Conservation (phyloP, 1,140 invertebrate genomes). For the Drosophila bifasciata region DNA sequence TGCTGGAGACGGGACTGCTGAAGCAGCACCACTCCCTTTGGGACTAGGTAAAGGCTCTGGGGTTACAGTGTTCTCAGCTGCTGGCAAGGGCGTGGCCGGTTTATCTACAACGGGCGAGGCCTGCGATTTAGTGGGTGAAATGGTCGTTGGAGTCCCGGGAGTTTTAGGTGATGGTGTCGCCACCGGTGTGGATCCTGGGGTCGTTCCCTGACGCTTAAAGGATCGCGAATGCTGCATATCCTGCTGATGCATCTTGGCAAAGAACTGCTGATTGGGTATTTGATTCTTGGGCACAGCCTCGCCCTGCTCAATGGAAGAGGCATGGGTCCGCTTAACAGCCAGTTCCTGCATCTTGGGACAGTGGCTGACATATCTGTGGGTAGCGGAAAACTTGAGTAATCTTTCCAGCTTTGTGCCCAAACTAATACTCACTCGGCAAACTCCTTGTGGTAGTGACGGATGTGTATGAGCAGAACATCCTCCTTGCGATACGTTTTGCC, state of each 20-base stretch:
- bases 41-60: not conserved
- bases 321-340: conserved; percentile 90
- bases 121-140: conserved; percentile 35
- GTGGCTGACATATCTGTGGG: conserved; percentile 86
- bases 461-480: conserved; percentile 94
- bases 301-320: conserved; percentile 85
- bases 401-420: not conserved
- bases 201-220: conserved; percentile 38
- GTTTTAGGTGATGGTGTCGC: conserved; percentile 35
- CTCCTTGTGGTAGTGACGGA: conserved; percentile 95
- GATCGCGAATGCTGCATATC: conserved; percentile 74
- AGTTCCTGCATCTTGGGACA: conserved; percentile 94
- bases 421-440: conserved; percentile 86
- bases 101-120: conserved; percentile 21
- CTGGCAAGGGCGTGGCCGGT: not conserved
- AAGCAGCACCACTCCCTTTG: not conserved
- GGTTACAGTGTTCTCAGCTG: not conserved
- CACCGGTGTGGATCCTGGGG: conserved; percentile 3
- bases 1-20: not conserved
- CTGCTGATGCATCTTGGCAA: conserved; percentile 79
- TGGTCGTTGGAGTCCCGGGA: conserved; percentile 14
- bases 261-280: conserved; percentile 83
- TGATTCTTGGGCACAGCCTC: conserved; percentile 85
- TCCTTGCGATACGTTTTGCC: conserved; percentile 95
- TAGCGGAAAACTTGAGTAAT: not conserved